Base-by-base conservation (phyloP, 2,888 invertebrate species). In the Bugulina stolonifera region DNA sequence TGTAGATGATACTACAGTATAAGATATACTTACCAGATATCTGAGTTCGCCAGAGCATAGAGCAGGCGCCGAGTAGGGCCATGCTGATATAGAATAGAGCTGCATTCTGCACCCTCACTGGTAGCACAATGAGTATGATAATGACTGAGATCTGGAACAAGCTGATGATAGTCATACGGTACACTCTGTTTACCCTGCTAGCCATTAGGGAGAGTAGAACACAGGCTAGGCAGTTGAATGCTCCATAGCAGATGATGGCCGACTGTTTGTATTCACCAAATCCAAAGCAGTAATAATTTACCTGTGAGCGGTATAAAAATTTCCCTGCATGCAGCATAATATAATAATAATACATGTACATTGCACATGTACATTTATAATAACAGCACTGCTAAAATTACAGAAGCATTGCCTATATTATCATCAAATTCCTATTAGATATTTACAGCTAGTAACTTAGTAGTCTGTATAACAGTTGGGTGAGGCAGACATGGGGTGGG, bases 131-230 rank as follows among this genome's bases (percentile, higher is more conserved):
- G 27, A 64, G 64, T 10, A 32, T 25, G 27, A 64, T 64, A 32
- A 64, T 64, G 27, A 64, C 64, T 29, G 34, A 32, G 64, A 64
- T 64, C 27, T 64, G 64, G 32, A 64, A 64, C 29, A 64, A n/a
- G 32, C 64, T 64, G 29, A 27, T 64, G 34, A 27, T 27, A 29
- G 64, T 64, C 27, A 64, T 64, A 5, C 64, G 29, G 18, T 14
- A 27, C 18, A 64, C 64, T 34, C 32, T 27, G 64, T 64, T 34
- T 32, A 64, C 34, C 14, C 10, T 10, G 29, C 32, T 32, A 10
- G 25, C 18, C 29, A n/a, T 3, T 14, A 32, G 2, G 14, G 14
- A 27, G 32, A 64, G 64, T n/a, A 32, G 2, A 5, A 25, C 2
- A 27, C 64, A 64, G 32, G n/a, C 27, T 14, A 64, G 5, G 14